Base-by-base conservation (phyloP, 2,797 vertebrate genomes). In the Peromyscus melanophrys region DNA sequence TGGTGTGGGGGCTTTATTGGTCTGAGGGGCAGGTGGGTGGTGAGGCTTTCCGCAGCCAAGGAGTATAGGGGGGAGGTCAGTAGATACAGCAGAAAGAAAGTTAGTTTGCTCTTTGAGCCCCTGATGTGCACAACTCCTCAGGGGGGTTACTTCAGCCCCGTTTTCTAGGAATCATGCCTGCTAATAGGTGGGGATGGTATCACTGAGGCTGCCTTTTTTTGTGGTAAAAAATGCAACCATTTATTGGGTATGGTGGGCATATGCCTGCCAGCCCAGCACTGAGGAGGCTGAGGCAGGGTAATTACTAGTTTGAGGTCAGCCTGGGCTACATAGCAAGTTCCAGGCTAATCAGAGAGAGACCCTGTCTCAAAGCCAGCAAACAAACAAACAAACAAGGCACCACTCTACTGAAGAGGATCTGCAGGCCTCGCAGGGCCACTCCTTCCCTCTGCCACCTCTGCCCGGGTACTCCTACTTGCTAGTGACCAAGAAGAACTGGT, bases 11-110 rank as follows among this genome's bases (percentile, higher is more conserved):
- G 57, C 80, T 89, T 61, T 29, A 10, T 2, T 81, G 82, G 93
- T 40, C 34, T 29, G 92, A 88, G 55, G 49, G 31, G 4, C 4
- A 14, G 55, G 37, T 6, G 52, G 31, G 61, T 11, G 46, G 40
- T 0, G 2, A 75, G 71, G 69, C 6, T 89, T 65, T 90, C 95
- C 40, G 8, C 21, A 46, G 75, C 25, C 23, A 25, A 80, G 12
- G 8, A 29, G 40, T 21, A 14, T 34, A 23, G 19, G n/a, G 1
- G 31, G 19, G 3, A 10, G 40, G 0, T 17, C 55, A 27, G 5
- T 8, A 69, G 14, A n/a, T 27, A n/a, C 3, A 85, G 21, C 67
- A 61, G 78, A 94, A 90, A 76, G 23, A 19, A 81, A 55, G 23
- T 23, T 6, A 55, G 29, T 63, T 82, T 73, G 37, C 21, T 76